A percentile compares a stretch with the other conserved stretches of the same genome.
Conservation (phyloP, 2,113 vertebrate genomes). For the Lonchura striata region DNA sequence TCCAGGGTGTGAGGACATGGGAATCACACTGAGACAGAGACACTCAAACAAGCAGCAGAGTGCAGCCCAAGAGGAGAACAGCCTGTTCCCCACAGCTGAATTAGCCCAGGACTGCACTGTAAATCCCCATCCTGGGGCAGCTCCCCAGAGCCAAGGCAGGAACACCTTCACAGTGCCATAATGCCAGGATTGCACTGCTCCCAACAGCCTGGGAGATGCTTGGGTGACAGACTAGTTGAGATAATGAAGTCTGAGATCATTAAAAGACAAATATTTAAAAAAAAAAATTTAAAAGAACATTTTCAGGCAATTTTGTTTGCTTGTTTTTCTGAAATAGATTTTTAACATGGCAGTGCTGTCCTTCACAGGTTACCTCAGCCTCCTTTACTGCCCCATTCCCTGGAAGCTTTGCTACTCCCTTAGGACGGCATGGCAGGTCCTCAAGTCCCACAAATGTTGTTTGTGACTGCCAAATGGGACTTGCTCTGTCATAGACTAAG, state of each 20-base stretch:
- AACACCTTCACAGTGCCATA: not conserved
- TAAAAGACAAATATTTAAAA: not conserved
- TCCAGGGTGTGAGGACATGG: rapidly evolving
- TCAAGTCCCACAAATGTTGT: not conserved
- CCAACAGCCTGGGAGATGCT: not conserved
- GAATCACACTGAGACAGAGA: rapidly evolving
- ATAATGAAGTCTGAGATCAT: not conserved
- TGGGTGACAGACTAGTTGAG: not conserved
- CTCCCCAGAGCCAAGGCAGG: not conserved
- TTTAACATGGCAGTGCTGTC: not conserved
- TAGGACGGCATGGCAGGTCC: not conserved
- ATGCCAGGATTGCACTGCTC: rapidly evolving
- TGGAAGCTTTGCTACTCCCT: not conserved
- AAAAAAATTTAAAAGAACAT: not conserved
- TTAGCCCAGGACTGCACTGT: not conserved
- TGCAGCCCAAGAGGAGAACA: not conserved
- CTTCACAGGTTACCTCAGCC: not conserved
- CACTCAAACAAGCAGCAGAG: not conserved
- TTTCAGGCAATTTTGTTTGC: not conserved
- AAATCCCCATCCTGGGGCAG: rapidly evolving
- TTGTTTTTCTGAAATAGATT: not conserved
- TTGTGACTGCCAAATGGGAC: not conserved
- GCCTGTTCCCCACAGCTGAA: not conserved
- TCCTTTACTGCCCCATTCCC: not conserved
- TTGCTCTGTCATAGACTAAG: not conserved